Evolutionary conservation across 2,797 vertebrate species (phyloP), one percentile per base, ranked within the genome.

Genomic region (Micropoecilia bifurca): DNA sequence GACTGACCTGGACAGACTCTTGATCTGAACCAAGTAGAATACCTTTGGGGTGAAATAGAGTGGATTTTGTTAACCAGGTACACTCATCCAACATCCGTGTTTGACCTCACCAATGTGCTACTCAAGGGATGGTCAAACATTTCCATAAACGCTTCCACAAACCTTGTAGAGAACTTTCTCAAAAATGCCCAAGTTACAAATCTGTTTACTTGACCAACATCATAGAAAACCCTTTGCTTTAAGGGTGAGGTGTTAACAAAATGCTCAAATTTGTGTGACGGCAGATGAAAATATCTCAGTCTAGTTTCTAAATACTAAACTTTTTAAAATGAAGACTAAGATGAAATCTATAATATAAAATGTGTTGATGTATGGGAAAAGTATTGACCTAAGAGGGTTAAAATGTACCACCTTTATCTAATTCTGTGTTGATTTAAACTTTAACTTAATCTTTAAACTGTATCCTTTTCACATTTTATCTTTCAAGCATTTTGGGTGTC

Each of bases 401-500:
- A 57, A 25, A 78, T 39, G 6, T 28, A 14, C 22, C 14, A 68
- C 25, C 6, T 25, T 48, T 45, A 13, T 43, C 1, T 71, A 57
- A 68, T 2, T n/a, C 59, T 16, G 4, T 16, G 9, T 25, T 50
- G 30, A 22, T 75, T 43, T 53, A 39, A 73, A 50, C 6, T 71
- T 28, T 55, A 55, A 57, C 53, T 43, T n/a, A 39, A 68, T 7
- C 7, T 9, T 43, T 48, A 22, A 22, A 50, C 7, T 25, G 39
- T 8, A 33, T 14, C 13, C 30, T 28, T 14, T n/a, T 33, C 61
- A 68, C 63, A n/a, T 43, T 57, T 25, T 30, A 13, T 46, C 13
- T 61, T 69, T 36, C 53, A 59, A 71, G 61, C 48, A 66, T 71
- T 82, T n/a, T 36, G 2, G 50, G 59, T 69, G 25, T 82, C 33